Base-by-base conservation (phyloP, 23 tunicate genomes). In the Halocynthia aurantium region DNA sequence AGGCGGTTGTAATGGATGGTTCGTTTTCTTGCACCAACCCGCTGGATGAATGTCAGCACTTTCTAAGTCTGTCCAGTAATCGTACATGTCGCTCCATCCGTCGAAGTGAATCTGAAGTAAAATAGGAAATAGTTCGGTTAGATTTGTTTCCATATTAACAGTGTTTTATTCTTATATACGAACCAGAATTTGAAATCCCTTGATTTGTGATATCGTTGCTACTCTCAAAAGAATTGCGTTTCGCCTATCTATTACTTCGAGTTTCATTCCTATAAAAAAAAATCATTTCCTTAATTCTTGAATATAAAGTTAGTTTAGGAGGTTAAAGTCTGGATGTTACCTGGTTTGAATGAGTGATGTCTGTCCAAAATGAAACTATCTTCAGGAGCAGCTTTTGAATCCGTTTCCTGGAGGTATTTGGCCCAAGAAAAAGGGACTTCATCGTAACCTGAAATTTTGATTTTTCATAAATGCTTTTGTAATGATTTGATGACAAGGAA, bases 191-290 rank as follows among this genome's bases (percentile, higher is more conserved):
- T 84, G 72, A 63, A 50, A 65, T 56, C 82, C 86, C 65, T 82
- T 83, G 40, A 82, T 51, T 5, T 51, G 73, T 8, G 62, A 67
- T 7, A 87, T 80, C 15, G 87, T 76, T 0, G 87, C 94, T 19
- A 87, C 94, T 7, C 94, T 80, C 18, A 87, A 17, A 54, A 87
- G 80, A 10, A 75, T 55, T 6, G 61, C 84, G 66, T 87, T 87
- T 68, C 87, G 73, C 8, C 60, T 72, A 53, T 87, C 94, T 11
- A 82, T 87, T 10, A 75, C 86, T 55, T 87, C 94, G 52, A 87
- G 31, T 62, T 87, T 87, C 94, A 87, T 87, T 49, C 87, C 87
- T 51, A 65, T 49, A 54, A 22, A 70, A 19, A 10, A 58, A 15
- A 58, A 13, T 58, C 15, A 58, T 58, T 58, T 58, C 15, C 63